Evolutionary conservation across 2,888 invertebrate genomes (phyloP).

Genomic region (Disparrhopalites patrizii): DNA sequence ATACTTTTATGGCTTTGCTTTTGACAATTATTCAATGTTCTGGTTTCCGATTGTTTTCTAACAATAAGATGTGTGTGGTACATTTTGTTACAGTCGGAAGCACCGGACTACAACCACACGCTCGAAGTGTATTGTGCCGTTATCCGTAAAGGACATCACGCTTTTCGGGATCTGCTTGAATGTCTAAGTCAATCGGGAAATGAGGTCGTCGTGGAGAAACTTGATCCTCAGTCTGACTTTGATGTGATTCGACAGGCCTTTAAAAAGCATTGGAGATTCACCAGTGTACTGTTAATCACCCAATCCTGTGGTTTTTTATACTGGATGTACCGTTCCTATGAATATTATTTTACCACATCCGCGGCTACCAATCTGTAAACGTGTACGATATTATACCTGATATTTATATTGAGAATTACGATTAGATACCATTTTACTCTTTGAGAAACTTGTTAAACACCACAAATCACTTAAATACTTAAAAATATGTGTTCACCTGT

Average conservation of each 20-base stretch:
- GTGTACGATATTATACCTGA: too few species aligned
- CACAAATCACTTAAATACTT: too few species aligned
- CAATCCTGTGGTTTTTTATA: slow-evolving; percentile 5
- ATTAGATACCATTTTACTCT: too few species aligned
- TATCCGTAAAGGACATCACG: not conserved
- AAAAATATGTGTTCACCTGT: too few species aligned
- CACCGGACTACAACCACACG: slow-evolving; percentile 9
- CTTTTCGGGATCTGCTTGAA: not conserved
- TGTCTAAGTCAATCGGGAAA: slow-evolving; percentile 16
- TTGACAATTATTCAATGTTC: not conserved
- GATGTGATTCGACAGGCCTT: slow-evolving; percentile 1
- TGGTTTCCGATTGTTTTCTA: not conserved
- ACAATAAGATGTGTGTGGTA: too few species aligned
- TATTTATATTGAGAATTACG: too few species aligned
- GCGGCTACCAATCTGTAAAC: too few species aligned
- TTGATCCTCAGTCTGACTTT: slow-evolving; percentile 14
- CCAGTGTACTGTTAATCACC: slow-evolving; percentile 1
- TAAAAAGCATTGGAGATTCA: slow-evolving; percentile 18
- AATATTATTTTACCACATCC: slow-evolving; percentile 1
- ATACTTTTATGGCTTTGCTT: not conserved
- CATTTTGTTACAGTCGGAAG: slow-evolving; percentile 8
- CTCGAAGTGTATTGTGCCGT: slow-evolving; percentile 18
- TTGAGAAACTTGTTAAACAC: too few species aligned
- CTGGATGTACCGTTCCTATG: slow-evolving; percentile 3
- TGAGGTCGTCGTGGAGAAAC: not conserved